Evolutionary conservation across 2,797 vertebrate genomes (phyloP), one percentile per base, ranked within the genome.

Genomic region (Typhlichthys subterraneus): DNA sequence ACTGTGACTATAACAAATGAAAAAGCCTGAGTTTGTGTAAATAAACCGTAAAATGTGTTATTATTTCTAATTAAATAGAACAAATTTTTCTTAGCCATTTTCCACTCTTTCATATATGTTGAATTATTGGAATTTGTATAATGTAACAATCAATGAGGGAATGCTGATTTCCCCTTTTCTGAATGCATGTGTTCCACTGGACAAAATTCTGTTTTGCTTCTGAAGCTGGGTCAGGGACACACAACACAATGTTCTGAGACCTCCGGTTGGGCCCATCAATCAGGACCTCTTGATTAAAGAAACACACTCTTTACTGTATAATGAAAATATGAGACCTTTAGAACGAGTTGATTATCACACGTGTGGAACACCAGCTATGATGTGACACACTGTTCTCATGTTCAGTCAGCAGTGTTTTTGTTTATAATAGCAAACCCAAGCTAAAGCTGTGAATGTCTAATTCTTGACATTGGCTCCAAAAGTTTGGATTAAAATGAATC

Each of bases 391-490:
- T 53, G 45, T 53, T 5, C 15, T 48, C 14, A 63, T 15, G 42
- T 15, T 46, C 53, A 70, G 11, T 42, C 23, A 66, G 53, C 14
- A 45, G 38, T 15, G 52, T 61, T 71, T 59, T 50, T 12, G 55
- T 55, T 57, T 23, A 38, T 15, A 52, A 63, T 52, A 61, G 31
- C 66, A 45, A 52, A 69, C 33, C 49, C 12, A 23, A 46, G 38
- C 49, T 52, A 47, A 38, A 66, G 64, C 56, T 69, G 50, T 58
- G 57, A 54, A 65, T 53, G 52, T 38, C 59, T 50, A 38, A 38
- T 58, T 61, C 49, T 46, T 66, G 59, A 69, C 17, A 61, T 29
- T 12, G 55, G 38, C 14, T 70, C 19, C 19, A 63, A 67, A 47
- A 52, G 52, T 69, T 48, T 69, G 65, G 23, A 66, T 54, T 9